Percentiles rank a stretch among this genome's conserved stretches.
These are phyloP conservation scores for Regulus satrapa DNA, from an alignment of 2,113 vertebrate genomes.

Conservation along the genomic window DNA sequence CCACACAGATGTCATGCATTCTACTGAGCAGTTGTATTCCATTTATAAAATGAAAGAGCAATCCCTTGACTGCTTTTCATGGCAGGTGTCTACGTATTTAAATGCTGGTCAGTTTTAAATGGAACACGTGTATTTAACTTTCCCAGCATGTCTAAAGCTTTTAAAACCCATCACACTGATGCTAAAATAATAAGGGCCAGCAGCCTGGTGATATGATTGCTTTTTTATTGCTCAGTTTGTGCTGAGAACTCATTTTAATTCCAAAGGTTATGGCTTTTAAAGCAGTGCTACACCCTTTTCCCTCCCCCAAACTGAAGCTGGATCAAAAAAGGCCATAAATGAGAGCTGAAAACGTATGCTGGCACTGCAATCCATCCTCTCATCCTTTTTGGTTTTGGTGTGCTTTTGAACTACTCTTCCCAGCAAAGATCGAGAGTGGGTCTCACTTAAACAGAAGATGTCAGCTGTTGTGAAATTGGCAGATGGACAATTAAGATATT, in stretches of 20 bases:
- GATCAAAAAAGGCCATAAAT: neutral
- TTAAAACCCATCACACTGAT: slow-evolving; percentile 69
- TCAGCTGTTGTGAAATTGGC: neutral
- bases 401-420: neutral
- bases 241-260: slow-evolving; percentile 50
- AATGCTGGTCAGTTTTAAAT: slow-evolving; percentile 65
- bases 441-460: neutral
- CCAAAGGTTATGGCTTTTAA: slow-evolving; percentile 66
- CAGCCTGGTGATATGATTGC: slow-evolving; percentile 64
- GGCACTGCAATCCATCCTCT: neutral
- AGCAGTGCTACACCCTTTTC: neutral
- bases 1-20: slow-evolving; percentile 55
- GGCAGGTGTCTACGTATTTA: slow-evolving; percentile 56
- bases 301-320: slow-evolving; percentile 16
- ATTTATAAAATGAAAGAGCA: slow-evolving; percentile 56
- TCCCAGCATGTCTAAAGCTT: slow-evolving; percentile 68
- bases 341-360: slow-evolving; percentile 12
- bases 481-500: neutral
- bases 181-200: slow-evolving; percentile 71
- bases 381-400: neutral
- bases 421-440: neutral
- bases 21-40: slow-evolving; percentile 43
- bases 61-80: slow-evolving; percentile 36
- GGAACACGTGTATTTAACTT: slow-evolving; percentile 67
- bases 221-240: slow-evolving; percentile 65